Percentiles rank a stretch among this genome's conserved stretches.
Conservation (phyloP, 2,888 invertebrate genomes). For the Orthosia cruda region DNA sequence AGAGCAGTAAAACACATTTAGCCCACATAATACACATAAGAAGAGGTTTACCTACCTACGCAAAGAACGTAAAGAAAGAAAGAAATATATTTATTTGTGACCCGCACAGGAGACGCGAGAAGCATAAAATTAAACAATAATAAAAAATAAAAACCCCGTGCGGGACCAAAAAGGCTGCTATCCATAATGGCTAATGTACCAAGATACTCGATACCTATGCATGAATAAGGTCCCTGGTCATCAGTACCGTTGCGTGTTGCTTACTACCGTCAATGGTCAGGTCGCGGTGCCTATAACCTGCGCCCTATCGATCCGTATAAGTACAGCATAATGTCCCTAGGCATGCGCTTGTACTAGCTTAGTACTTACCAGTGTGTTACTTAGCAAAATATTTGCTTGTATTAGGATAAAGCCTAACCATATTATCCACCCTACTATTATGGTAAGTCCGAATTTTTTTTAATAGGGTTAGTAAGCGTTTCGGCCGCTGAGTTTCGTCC, state of each 20-base stretch:
- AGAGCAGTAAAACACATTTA: not conserved
- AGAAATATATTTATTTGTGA: no score
- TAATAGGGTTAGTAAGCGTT: no score
- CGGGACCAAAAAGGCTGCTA: no score
- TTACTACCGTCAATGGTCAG: slow-evolving; percentile 79
- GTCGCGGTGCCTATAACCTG: slow-evolving; percentile 84
- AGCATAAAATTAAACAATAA: no score
- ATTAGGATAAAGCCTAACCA: not conserved
- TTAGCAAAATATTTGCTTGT: slow-evolving; percentile 16
- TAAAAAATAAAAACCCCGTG: no score
- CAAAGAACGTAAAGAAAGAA: no score
- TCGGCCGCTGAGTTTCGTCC: no score
- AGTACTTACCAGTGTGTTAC: slow-evolving; percentile 9
- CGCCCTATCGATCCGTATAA: slow-evolving; percentile 88
- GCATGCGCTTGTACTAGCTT: slow-evolving; percentile 60
- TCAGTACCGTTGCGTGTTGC: slow-evolving; percentile 85
- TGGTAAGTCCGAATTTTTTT: no score
- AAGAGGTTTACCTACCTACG: not conserved
- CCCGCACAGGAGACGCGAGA: no score
- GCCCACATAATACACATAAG: not conserved
- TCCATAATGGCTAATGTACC: no score
- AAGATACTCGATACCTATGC: not conserved
- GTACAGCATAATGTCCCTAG: slow-evolving; percentile 66
- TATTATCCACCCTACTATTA: no score
- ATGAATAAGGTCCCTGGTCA: slow-evolving; percentile 68